Base-by-base conservation (phyloP, 2,113 vertebrate genomes). In the Scatophagus argus region DNA sequence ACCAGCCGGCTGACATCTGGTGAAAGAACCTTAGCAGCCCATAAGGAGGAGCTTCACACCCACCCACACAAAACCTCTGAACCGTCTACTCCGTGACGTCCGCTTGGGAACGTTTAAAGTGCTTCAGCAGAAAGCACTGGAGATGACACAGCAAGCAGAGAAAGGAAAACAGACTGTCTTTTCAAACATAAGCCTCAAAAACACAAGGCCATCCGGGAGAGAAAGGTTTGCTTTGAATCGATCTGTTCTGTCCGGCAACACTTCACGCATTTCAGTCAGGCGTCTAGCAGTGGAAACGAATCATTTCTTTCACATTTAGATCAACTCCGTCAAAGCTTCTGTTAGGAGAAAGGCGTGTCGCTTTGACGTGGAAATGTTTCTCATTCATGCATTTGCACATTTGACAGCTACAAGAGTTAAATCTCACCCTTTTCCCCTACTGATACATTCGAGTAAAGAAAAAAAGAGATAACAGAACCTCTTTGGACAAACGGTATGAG, bases 401-500 rank as follows among this genome's bases (percentile, higher is more conserved):
- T 29, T 67, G 62, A 81, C 46, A 58, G n/a, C 39, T 32, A 5
- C n/a, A n/a, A 4, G 25, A 62, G 70, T 67, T 39, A 73, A 63
- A 74, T 55, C 51, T 39, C 60, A 60, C 38, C 41, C 31, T 21
- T 47, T 36, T 5, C 16, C 14, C n/a, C 12, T 10, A 21, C 38
- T 1, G 27, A 62, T 85, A 80, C 78, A 87, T 85, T 87, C 81
- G 66, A 71, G 69, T 77, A 23, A 65, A 41, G 77, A 83, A 59
- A 19, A 80, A 83, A 59, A 19, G n/a, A 62, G 51, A 82, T n/a
- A 23, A 77, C 46, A 54, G 56, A 52, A 46, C 59, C 0, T 81
- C 73, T 76, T 83, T 83, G 69, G 77, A 83, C 76, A 83, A 19
- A 82, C 58, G 46, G 0, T 54, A 70, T 68, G 51, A 65, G 49